Evolutionary conservation across 1,140 invertebrate genomes (phyloP).

Genomic region (Vollenhovia emeryi): DNA sequence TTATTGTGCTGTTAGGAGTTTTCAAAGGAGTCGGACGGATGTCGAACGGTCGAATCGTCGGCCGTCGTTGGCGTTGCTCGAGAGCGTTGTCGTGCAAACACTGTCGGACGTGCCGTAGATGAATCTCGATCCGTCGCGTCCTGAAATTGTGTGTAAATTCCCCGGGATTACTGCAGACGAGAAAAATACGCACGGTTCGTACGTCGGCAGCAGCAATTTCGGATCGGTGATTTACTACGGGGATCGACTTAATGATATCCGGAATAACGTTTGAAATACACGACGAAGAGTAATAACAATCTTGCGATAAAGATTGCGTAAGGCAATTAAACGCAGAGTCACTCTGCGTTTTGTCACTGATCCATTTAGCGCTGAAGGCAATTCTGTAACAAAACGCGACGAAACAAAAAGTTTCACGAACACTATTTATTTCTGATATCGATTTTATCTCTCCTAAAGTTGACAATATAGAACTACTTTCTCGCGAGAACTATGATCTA

Average conservation of each 20-base stretch:
- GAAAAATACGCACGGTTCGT: slow-evolving; percentile 13
- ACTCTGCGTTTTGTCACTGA: background rate
- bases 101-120: slow-evolving; percentile 57
- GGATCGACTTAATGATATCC: background rate
- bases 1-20: slow-evolving; percentile 79
- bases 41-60: slow-evolving; percentile 63
- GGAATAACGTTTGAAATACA: background rate
- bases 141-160: slow-evolving; percentile 29
- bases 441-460: background rate
- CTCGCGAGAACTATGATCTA: slow-evolving; percentile 20
- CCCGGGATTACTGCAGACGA: slow-evolving; percentile 21
- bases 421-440: background rate
- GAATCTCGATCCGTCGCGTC: slow-evolving; percentile 24
- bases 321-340: background rate
- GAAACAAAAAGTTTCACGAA: background rate
- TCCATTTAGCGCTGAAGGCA: background rate
- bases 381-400: background rate
- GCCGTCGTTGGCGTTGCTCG: slow-evolving; percentile 53
- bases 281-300: too few relatives aligned
- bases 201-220: background rate
- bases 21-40: slow-evolving; percentile 76
- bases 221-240: background rate
- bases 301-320: background rate
- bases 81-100: slow-evolving; percentile 61
- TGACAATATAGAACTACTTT: background rate